Evolutionary conservation across 35 echinoderm and acorn worm genomes (phyloP).

Genomic region (Ptychodera flava): DNA sequence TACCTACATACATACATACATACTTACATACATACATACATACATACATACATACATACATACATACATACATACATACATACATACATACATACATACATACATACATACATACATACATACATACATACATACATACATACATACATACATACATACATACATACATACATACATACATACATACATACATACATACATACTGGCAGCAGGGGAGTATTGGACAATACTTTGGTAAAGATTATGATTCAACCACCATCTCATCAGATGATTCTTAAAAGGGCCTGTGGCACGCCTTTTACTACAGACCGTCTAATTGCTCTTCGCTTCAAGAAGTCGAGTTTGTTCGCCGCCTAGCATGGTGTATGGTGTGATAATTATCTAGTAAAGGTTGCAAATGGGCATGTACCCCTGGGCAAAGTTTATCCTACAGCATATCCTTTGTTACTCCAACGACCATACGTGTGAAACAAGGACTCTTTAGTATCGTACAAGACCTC

Average conservation of each 20-base stretch:
- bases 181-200: not conserved
- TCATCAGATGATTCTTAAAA: no score
- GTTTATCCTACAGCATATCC: no score
- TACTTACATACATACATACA: not conserved
- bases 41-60: constrained; percentile 2
- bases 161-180: not conserved
- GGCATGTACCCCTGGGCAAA: no score
- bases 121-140: not conserved
- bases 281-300: no score
- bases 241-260: no score
- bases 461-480: not conserved
- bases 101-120: constrained; percentile 2
- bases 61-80: not conserved
- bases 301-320: no score
- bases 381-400: no score
- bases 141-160: not conserved
- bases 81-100: constrained; percentile 2
- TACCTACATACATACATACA: not conserved
- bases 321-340: no score
- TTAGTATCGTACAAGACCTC: not conserved
- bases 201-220: no score
- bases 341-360: no score
- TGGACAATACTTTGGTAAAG: no score
- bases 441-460: not conserved
- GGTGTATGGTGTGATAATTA: no score